Evolutionary conservation across 2,888 invertebrate genomes (phyloP).

Genomic region (Arge pagana): DNA sequence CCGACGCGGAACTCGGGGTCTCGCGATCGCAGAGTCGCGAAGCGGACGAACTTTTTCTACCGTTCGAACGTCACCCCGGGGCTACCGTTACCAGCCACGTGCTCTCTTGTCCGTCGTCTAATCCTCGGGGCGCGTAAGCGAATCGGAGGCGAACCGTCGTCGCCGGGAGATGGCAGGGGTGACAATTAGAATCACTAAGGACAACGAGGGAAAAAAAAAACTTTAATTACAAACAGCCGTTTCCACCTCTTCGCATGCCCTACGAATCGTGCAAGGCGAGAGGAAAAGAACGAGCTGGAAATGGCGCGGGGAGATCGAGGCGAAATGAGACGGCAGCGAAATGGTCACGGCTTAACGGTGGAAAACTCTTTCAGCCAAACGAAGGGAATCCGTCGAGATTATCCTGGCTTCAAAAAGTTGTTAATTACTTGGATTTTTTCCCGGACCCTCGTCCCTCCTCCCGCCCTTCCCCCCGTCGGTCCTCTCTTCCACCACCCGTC

Average conservation of each 20-base stretch:
- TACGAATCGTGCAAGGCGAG: slow-evolving; percentile 8
- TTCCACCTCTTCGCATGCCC: slow-evolving; percentile 11
- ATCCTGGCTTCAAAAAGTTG: slow-evolving; percentile 59
- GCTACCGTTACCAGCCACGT: too few species aligned
- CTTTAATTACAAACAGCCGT: slow-evolving; percentile 22
- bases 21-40: too few species aligned
- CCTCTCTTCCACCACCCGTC: neutral
- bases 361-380: slow-evolving; percentile 57
- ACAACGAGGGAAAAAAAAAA: slow-evolving; percentile 27
- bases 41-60: too few species aligned
- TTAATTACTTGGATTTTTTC: slow-evolving; percentile 58
- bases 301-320: neutral
- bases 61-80: too few species aligned
- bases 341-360: slow-evolving; percentile 56
- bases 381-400: slow-evolving; percentile 59
- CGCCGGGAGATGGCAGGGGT: slow-evolving; percentile 15
- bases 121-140: too few species aligned
- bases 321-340: slow-evolving; percentile 48
- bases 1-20: too few species aligned
- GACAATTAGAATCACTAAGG: slow-evolving; percentile 57
- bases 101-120: too few species aligned
- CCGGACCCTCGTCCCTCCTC: slow-evolving; percentile 18
- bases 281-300: slow-evolving; percentile 31
- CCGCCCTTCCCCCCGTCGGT: neutral
- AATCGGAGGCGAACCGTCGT: neutral